These are phyloP conservation scores for Lepidurus apus DNA, from an alignment of 1,140 invertebrate species.

Conservation along the genomic window DNA sequence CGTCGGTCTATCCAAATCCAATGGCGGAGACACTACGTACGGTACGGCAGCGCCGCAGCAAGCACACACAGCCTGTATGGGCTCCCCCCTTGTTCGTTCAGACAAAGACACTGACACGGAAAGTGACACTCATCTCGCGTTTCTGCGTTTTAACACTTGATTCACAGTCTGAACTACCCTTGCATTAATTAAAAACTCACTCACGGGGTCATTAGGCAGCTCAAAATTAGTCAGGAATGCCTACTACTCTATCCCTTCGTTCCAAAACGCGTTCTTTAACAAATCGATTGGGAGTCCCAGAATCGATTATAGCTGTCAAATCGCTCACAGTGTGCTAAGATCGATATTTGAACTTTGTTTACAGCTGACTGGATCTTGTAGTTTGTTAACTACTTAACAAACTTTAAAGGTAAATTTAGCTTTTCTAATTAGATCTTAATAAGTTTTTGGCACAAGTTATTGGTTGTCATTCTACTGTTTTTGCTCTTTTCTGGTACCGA, in stretches of 20 bases:
- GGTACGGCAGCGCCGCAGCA: conserved; percentile 19
- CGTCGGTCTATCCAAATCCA: conserved; percentile 3
- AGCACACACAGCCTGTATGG: conserved; percentile 10
- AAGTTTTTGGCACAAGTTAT: too few species aligned
- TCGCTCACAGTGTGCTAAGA: background rate
- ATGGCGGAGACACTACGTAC: conserved; percentile 14
- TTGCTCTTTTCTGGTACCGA: too few species aligned
- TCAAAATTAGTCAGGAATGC: conserved; percentile 19
- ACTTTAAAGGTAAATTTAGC: too few species aligned
- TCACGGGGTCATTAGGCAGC: conserved; percentile 17
- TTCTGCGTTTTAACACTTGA: background rate
- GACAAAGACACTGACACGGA: conserved; percentile 18
- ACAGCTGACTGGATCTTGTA: background rate
- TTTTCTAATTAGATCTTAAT: too few species aligned
- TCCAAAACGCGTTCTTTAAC: conserved; percentile 15
- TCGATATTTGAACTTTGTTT: background rate
- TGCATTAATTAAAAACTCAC: conserved; percentile 12
- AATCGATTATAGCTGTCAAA: background rate
- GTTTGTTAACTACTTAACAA: too few species aligned
- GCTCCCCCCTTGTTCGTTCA: background rate
- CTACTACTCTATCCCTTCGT: conserved; percentile 4
- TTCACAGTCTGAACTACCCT: background rate
- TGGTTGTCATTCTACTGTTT: too few species aligned
- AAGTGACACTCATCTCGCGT: background rate
- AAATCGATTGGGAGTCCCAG: background rate